Base-by-base conservation (phyloP, 2,888 invertebrate species). In the Cheilosia urbana region DNA sequence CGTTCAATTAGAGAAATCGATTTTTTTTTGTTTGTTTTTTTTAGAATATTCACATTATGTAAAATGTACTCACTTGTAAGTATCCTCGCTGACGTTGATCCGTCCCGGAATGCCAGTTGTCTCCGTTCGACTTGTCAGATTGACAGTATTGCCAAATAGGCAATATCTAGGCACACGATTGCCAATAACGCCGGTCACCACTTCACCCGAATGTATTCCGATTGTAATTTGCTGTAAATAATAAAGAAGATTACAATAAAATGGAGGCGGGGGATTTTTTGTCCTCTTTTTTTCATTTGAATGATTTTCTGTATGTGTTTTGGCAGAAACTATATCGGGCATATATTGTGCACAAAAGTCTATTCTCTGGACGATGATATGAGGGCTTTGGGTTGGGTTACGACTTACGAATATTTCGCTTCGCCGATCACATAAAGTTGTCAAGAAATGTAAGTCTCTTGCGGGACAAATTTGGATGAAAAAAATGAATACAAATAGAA, bases 101-200 rank as follows among this genome's bases (percentile, higher is more conserved):
- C 95, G 95, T 24, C 98, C 98, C 15, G 96, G 96, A 62, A 95
- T 95, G 0, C 98, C 98, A 0, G 98, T 98, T 21, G 98, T 98
- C 93, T 98, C 98, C 1, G 98, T 98, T 82, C 98, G 95, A 91
- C 97, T 98, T 69, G 98, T 98, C 83, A 98, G 92, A 93, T 98
- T 98, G 15, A 98, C 98, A 0, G 98, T 98, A 93, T 98, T 98
- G 6, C 98, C 98, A 90, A 98, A 98, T 37, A 98, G 94, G 89
- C 97, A 97, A 92, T 97, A 98, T 34, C 98, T 95, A 0, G 98
- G 98, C 96, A 98, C 98, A 85, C 98, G 95, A 92, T 98, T 97
- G 2, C 98, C 98, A 87, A 98, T 98, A 7, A 98, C 98, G 15
- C 98, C 98, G 0, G 98, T 98, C 66, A 98, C 98, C 21, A 97